Percentiles rank a stretch among this genome's conserved stretches.
phyloP scores from a whole-genome alignment of 2,113 vertebrate genomes.

The Orcinus orca region DNA sequence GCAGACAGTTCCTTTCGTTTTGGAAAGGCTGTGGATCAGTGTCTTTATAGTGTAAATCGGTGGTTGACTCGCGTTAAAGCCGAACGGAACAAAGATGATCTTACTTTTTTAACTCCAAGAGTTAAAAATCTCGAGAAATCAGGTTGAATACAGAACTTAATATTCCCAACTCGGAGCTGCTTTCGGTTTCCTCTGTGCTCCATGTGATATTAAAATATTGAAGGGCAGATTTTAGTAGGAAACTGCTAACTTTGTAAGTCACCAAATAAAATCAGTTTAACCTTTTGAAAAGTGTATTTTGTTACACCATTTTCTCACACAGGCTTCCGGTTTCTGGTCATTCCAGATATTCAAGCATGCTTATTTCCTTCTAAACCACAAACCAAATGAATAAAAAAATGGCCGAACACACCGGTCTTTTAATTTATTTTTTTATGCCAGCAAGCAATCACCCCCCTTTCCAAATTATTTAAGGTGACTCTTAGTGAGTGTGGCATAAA shows the following conservation, averaged over 20 bases:
- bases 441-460: background rate
- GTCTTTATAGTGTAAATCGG: background rate
- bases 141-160: background rate
- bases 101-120: background rate
- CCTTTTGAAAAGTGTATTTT: conserved; percentile 16
- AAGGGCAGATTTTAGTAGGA: background rate
- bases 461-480: background rate
- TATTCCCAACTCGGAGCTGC: background rate
- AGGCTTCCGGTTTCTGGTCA: background rate
- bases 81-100: background rate
- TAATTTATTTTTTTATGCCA: background rate
- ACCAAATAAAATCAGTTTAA: background rate
- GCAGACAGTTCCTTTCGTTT: background rate
- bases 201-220: background rate
- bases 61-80: background rate
- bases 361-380: background rate
- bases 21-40: background rate
- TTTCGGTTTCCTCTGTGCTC: background rate
- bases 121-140: background rate
- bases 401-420: background rate
- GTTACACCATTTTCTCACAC: background rate
- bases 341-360: conserved; percentile 23
- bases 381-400: conserved; percentile 20
- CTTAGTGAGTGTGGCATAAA: background rate
- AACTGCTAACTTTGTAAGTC: conserved; percentile 19